phyloP scores from a whole-genome alignment of 2,888 invertebrate genomes.

The Mythimna pallens region DNA sequence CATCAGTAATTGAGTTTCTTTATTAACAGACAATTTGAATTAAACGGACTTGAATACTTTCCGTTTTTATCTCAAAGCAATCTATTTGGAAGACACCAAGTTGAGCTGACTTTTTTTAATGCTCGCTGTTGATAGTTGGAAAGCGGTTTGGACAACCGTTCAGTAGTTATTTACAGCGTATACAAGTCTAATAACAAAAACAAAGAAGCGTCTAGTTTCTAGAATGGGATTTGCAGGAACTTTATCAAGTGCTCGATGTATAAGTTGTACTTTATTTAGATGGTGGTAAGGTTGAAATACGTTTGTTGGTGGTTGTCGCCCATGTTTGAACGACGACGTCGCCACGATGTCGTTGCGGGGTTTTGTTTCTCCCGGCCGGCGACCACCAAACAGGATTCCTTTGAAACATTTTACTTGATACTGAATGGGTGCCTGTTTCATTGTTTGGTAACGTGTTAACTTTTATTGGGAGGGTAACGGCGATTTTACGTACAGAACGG shows the following conservation, averaged over 20 bases:
- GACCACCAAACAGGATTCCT: slow-evolving; percentile 81
- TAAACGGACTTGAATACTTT: slow-evolving; percentile 59
- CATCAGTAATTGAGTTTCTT: slow-evolving; percentile 53
- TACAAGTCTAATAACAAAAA: slow-evolving; percentile 57
- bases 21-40: slow-evolving; percentile 61
- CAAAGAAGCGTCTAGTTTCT: slow-evolving; percentile 60
- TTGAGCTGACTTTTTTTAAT: slow-evolving; percentile 43
- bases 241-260: slow-evolving; percentile 22
- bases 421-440: slow-evolving; percentile 78
- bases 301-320: slow-evolving; percentile 38
- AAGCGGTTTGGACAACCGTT: slow-evolving; percentile 48
- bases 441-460: slow-evolving; percentile 74
- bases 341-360: slow-evolving; percentile 64
- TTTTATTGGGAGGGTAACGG: slow-evolving; percentile 63
- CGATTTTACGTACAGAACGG: slow-evolving; percentile 51
- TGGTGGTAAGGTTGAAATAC: slow-evolving; percentile 58
- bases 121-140: slow-evolving; percentile 50
- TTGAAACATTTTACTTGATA: slow-evolving; percentile 75
- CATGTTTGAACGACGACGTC: slow-evolving; percentile 53
- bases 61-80: slow-evolving; percentile 60
- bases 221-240: slow-evolving; percentile 63
- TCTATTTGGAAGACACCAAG: slow-evolving; percentile 55
- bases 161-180: slow-evolving; percentile 47
- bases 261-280: slow-evolving; percentile 53
- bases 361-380: slow-evolving; percentile 73